Evolutionary conservation across 2,797 vertebrate genomes (phyloP).

Genomic region (Sebastes kiyomatsui): DNA sequence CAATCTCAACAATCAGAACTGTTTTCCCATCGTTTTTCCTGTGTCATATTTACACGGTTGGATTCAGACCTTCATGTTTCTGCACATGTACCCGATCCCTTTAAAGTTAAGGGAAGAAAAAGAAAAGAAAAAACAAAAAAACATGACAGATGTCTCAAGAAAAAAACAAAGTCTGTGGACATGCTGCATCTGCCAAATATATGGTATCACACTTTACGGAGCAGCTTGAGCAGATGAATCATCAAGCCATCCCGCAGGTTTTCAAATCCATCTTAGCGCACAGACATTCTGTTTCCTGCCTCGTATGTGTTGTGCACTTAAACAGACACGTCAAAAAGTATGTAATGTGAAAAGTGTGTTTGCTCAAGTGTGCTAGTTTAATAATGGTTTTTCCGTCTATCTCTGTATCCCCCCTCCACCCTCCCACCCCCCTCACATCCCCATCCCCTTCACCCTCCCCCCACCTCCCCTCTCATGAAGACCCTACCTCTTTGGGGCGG

Average conservation of each 20-base stretch:
- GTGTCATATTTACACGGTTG: background rate
- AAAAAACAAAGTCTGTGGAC: slow-evolving; percentile 27
- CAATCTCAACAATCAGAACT: slow-evolving; percentile 46
- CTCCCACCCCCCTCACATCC: background rate
- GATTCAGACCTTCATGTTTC: slow-evolving; percentile 24
- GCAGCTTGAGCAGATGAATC: slow-evolving; percentile 61
- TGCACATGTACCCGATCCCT: slow-evolving; percentile 14
- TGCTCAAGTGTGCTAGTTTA: slow-evolving; percentile 78
- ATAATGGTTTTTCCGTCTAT: slow-evolving; percentile 93
- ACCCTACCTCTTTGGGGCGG: slow-evolving; percentile 99
- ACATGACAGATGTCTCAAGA: slow-evolving; percentile 45
- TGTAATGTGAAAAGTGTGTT: slow-evolving; percentile 79
- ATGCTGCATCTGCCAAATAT: slow-evolving; percentile 61
- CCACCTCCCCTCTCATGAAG: slow-evolving; percentile 82
- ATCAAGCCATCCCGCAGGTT: slow-evolving; percentile 57
- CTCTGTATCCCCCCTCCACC: slow-evolving; percentile 76
- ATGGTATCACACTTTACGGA: slow-evolving; percentile 68
- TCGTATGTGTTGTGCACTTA: slow-evolving; percentile 62
- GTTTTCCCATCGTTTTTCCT: slow-evolving; percentile 33
- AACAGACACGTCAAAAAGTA: slow-evolving; percentile 71
- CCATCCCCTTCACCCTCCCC: background rate
- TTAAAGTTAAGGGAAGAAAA: slow-evolving; percentile 8
- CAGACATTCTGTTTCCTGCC: slow-evolving; percentile 71
- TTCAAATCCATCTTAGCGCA: slow-evolving; percentile 61
- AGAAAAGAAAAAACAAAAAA: background rate